phyloP scores from a whole-genome alignment of 2,797 vertebrate genomes.

The Crenichthys baileyi region DNA sequence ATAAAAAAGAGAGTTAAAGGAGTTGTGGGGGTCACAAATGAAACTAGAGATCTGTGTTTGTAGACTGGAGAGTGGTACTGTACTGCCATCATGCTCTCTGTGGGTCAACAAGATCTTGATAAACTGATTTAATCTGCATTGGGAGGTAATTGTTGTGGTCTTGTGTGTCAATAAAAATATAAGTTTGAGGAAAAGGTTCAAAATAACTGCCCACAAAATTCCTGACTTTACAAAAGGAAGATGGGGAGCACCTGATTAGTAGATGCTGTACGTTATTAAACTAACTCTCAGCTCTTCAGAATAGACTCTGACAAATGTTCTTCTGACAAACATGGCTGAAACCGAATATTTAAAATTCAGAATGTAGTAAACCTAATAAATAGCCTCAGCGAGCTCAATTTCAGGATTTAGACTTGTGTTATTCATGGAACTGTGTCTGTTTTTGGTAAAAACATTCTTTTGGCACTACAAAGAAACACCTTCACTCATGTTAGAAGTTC shows the following conservation, averaged over 20 bases:
- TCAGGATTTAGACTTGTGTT: background rate
- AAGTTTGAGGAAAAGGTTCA: slow-evolving; percentile 32
- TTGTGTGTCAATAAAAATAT: slow-evolving; percentile 44
- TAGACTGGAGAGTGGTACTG: background rate
- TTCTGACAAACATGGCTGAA: background rate
- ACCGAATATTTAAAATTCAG: slow-evolving; percentile 3
- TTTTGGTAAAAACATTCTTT: background rate
- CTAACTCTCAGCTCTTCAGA: slow-evolving; percentile 3
- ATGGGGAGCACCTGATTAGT: background rate
- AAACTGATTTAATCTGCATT: slow-evolving; percentile 43
- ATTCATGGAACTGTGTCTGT: slow-evolving; percentile 14
- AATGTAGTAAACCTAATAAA: background rate
- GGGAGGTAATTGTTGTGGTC: slow-evolving; percentile 42
- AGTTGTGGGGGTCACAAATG: background rate
- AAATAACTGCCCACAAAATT: slow-evolving; percentile 28
- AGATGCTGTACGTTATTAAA: background rate
- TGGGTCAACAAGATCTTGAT: slow-evolving; percentile 36
- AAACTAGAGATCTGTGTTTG: background rate
- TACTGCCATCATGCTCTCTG: slow-evolving; percentile 25
- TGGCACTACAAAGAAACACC: background rate
- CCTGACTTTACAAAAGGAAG: background rate
- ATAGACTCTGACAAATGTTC: slow-evolving; percentile 6
- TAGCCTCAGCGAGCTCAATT: background rate
- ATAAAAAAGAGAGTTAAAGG: background rate
- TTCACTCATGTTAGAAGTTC: background rate